Conservation (phyloP, 2,888 invertebrate genomes). For the Sarcophaga carnaria region DNA sequence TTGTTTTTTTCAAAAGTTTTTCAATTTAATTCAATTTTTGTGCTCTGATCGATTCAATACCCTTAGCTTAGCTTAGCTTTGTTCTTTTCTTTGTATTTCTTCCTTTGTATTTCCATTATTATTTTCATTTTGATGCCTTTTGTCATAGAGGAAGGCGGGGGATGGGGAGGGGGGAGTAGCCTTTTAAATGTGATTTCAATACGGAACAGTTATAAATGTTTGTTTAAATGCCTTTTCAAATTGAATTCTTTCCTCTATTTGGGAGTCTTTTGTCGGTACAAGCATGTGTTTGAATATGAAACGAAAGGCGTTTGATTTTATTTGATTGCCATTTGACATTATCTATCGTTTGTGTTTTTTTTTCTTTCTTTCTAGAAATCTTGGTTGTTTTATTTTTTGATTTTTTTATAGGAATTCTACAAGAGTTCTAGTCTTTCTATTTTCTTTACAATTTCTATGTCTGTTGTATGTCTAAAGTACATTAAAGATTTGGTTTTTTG, state of each 20-base stretch:
- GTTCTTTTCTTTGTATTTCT: background rate
- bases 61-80: background rate
- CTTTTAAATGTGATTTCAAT: slow-evolving; percentile 27
- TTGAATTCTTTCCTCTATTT: background rate
- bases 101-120: slow-evolving; percentile 27
- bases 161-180: background rate
- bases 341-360: background rate
- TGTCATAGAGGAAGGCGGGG: background rate
- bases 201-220: background rate
- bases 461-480: background rate
- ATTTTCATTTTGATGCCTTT: slow-evolving; percentile 31
- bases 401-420: slow-evolving; percentile 20
- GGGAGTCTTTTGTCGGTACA: too few relatives aligned
- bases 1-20: background rate
- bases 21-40: slow-evolving; percentile 26
- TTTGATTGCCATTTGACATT: slow-evolving; percentile 63
- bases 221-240: background rate
- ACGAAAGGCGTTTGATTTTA: slow-evolving; percentile 37
- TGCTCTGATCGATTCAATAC: slow-evolving; percentile 31
- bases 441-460: background rate
- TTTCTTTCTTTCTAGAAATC: background rate
- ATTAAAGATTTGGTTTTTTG: background rate
- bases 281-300: background rate
- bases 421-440: background rate
- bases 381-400: background rate